phyloP scores from a whole-genome alignment of 2,113 vertebrate genomes.

The Smithornis capensis region DNA sequence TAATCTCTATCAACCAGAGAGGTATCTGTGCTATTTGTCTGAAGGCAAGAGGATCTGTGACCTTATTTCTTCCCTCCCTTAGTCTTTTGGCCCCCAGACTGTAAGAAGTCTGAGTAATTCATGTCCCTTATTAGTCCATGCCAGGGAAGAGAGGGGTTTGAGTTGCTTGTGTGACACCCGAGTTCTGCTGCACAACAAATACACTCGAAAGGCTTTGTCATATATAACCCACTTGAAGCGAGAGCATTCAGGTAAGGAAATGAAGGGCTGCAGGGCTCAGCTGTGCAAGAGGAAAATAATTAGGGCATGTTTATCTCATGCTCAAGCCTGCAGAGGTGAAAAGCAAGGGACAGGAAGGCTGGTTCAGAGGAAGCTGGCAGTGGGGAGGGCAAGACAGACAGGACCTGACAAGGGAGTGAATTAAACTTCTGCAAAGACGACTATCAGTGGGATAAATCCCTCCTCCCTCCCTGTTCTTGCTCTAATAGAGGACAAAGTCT shows the following conservation, averaged over 20 bases:
- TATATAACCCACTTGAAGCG: neutral
- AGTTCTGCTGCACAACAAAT: neutral
- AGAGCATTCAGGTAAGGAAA: slow-evolving; percentile 53
- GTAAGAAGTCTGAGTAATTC: neutral
- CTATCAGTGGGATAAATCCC: neutral
- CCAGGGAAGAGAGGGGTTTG: neutral
- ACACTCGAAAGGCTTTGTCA: neutral
- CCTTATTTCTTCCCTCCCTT: neutral
- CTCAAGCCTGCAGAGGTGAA: slow-evolving; percentile 56
- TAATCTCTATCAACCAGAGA: neutral
- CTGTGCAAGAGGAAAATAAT: slow-evolving; percentile 54
- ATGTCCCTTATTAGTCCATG: neutral
- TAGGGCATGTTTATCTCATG: slow-evolving; percentile 43
- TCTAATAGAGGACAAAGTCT: neutral
- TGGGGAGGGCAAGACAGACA: neutral
- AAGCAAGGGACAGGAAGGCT: slow-evolving; percentile 5
- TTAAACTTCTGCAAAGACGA: slow-evolving; percentile 11
- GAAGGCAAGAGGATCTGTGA: neutral
- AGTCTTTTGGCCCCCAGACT: neutral
- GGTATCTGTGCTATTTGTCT: neutral
- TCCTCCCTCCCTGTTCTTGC: neutral
- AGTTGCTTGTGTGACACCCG: neutral
- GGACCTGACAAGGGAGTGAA: slow-evolving; percentile 18
- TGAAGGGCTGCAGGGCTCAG: slow-evolving; percentile 48
- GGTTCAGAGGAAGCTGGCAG: slow-evolving; percentile 14